These are phyloP conservation scores for Geodia barretti DNA, from an alignment of 37 sponge, comb jelly and placozoan genomes.

Conservation along the genomic window DNA sequence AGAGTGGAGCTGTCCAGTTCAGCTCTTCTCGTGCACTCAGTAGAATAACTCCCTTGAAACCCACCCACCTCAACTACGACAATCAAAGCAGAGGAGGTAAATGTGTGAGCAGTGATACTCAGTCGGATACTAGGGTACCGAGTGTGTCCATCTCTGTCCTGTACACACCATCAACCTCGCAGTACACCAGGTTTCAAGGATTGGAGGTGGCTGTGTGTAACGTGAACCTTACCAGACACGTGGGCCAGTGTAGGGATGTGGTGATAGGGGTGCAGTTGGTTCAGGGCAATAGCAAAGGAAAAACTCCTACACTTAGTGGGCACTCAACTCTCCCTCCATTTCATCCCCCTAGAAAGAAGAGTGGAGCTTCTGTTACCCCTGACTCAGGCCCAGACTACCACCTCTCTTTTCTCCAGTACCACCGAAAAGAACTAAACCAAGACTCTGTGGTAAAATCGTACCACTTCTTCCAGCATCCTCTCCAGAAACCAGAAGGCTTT, in stretches of 20 bases:
- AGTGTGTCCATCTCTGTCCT: slow-evolving; percentile 10
- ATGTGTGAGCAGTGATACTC: not conserved
- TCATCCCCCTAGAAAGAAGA: not conserved
- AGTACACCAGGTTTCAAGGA: slow-evolving; percentile 23
- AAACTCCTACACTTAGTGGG: not conserved
- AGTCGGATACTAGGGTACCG: not conserved
- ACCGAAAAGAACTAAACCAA: not conserved
- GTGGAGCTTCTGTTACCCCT: not conserved
- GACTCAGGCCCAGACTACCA: not conserved
- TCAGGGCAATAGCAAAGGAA: not conserved
- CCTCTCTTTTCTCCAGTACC: not conserved
- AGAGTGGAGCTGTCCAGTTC: not conserved
- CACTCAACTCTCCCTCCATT: slow-evolving; percentile 1
- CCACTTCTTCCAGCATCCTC: not conserved
- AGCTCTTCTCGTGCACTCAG: slow-evolving; percentile 12
- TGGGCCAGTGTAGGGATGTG: not conserved
- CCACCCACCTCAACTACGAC: slow-evolving; percentile 17
- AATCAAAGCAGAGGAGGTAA: not conserved
- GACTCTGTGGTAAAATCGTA: not conserved
- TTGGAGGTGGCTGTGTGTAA: slow-evolving; percentile 25
- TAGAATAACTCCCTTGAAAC: slow-evolving; percentile 2
- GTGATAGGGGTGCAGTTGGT: slow-evolving; percentile 13
- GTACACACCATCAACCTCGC: slow-evolving; percentile 16
- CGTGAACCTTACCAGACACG: not conserved
- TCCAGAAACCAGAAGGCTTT: not conserved